Evolutionary conservation across 2,113 vertebrate species (phyloP).

Genomic region (Geococcyx californianus): DNA sequence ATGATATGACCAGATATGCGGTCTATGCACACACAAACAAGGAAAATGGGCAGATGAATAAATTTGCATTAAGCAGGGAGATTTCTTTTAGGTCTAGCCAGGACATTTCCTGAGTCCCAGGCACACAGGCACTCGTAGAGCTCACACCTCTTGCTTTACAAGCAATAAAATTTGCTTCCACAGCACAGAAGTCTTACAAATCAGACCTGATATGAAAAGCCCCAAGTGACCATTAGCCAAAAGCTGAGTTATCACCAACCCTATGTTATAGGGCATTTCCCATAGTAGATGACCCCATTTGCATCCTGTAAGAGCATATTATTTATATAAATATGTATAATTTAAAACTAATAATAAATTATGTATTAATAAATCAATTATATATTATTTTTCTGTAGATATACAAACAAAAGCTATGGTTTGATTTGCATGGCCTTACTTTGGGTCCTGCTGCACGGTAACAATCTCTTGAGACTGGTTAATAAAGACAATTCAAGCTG

Average conservation of each 20-base stretch:
- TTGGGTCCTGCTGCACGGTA: rapidly evolving
- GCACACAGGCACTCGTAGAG: not conserved
- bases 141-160: not conserved
- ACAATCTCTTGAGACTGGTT: not conserved
- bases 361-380: not conserved
- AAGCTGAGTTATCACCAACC: not conserved
- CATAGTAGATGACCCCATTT: not conserved
- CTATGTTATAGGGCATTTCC: not conserved
- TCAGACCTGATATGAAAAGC: not conserved
- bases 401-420: not conserved
- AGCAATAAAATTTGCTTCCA: not conserved
- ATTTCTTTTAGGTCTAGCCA: not conserved
- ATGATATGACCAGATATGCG: constrained; percentile 15
- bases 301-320: not conserved
- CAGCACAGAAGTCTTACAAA: not conserved
- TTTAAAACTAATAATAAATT: not conserved
- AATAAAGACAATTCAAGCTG: not conserved
- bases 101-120: not conserved
- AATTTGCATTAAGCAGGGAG: constrained; percentile 48
- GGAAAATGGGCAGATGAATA: constrained; percentile 31
- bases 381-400: not conserved
- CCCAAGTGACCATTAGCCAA: not conserved
- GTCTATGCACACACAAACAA: not conserved
- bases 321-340: not conserved
- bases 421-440: not conserved